These are phyloP conservation scores for Idaea dimidiata DNA, from an alignment of 2,888 invertebrate genomes.

Conservation along the genomic window DNA sequence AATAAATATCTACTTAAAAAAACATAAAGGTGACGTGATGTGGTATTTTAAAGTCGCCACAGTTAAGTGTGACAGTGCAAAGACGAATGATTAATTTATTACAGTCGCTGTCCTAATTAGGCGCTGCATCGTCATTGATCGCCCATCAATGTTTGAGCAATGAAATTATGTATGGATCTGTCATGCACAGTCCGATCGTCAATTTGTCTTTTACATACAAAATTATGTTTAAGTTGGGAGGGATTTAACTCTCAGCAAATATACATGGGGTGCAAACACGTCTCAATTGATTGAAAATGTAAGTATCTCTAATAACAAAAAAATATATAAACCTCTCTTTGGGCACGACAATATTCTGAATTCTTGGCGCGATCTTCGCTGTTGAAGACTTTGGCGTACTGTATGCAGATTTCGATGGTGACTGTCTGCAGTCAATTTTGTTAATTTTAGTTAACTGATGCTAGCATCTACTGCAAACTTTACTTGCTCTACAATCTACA, in stretches of 20 bases:
- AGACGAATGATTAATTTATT: no score
- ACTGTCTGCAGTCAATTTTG: slow-evolving; percentile 25
- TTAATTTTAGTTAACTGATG: slow-evolving; percentile 16
- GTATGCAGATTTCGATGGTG: slow-evolving; percentile 27
- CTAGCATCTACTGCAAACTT: slow-evolving; percentile 18
- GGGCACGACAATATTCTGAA: slow-evolving; percentile 48
- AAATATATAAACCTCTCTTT: slow-evolving; percentile 47
- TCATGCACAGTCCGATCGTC: no score
- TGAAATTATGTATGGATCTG: no score
- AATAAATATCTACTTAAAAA: slow-evolving; percentile 15
- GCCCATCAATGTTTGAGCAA: no score
- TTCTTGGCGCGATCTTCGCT: slow-evolving; percentile 34
- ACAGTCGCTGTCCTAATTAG: no score
- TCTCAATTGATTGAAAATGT: not conserved
- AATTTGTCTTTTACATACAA: no score
- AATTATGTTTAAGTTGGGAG: not conserved
- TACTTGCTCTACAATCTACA: not conserved
- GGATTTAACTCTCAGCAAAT: not conserved
- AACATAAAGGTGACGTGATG: not conserved
- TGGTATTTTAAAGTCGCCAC: no score
- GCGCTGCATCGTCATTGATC: no score
- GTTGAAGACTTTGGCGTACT: slow-evolving; percentile 34
- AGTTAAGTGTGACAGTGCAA: no score
- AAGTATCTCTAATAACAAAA: slow-evolving; percentile 13
- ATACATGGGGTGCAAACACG: not conserved